A percentile compares a stretch with the other conserved stretches of the same genome.
Evolutionary conservation across 2,888 invertebrate genomes (phyloP).

Genomic region (Acanthosepion pharaonis): DNA sequence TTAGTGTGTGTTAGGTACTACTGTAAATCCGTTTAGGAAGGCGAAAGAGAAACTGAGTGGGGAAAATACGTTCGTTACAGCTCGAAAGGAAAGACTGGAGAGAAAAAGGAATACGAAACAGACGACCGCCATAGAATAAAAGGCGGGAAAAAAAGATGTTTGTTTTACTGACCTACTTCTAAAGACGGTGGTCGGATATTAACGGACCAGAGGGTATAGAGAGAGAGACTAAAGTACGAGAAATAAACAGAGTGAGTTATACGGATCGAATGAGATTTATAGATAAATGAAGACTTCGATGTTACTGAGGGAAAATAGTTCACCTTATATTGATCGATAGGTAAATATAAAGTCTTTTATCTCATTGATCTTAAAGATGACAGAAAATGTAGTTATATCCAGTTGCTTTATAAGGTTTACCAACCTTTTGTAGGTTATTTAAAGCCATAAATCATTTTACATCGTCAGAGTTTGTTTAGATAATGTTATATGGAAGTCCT

Average conservation of each 20-base stretch:
- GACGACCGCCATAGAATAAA: not conserved
- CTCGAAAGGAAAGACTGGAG: not conserved
- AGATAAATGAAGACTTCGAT: not conserved
- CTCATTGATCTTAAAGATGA: not conserved
- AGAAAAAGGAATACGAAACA: not conserved
- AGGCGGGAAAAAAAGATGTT: not conserved
- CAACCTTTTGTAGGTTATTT: too few species aligned
- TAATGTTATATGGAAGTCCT: too few species aligned
- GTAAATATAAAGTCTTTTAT: not conserved
- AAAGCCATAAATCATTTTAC: too few species aligned
- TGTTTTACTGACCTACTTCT: too few species aligned
- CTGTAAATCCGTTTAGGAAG: not conserved
- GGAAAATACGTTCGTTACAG: not conserved
- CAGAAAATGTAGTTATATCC: too few species aligned
- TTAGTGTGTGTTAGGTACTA: not conserved
- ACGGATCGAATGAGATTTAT: not conserved
- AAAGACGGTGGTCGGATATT: not conserved
- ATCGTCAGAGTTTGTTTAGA: too few species aligned
- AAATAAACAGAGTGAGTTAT: not conserved
- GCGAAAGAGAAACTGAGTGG: not conserved
- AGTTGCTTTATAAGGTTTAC: too few species aligned
- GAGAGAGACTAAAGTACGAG: not conserved
- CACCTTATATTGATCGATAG: too few species aligned
- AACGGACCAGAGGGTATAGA: not conserved
- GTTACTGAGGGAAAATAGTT: too few species aligned